Evolutionary conservation across 2,113 vertebrate genomes (phyloP).

Genomic region (Pipa parva): DNA sequence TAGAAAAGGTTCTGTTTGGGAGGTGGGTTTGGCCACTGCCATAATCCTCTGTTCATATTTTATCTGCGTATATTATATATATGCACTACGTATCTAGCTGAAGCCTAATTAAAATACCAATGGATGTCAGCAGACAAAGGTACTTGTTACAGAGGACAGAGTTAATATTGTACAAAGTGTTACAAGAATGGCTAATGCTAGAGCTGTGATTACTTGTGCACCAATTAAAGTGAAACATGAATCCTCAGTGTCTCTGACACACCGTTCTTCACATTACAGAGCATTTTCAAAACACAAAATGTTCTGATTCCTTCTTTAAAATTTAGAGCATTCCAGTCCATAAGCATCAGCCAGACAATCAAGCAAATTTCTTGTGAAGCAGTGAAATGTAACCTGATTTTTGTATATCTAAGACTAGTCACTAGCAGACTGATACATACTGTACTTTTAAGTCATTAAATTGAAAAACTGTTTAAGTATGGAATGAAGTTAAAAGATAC

Average conservation of each 20-base stretch:
- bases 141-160: background rate
- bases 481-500: too few relatives aligned
- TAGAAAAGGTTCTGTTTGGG: too few relatives aligned
- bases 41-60: too few relatives aligned
- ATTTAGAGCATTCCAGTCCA: background rate
- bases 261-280: background rate
- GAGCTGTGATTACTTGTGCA: background rate
- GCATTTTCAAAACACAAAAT: background rate
- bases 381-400: too few relatives aligned
- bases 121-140: background rate
- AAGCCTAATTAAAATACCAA: background rate
- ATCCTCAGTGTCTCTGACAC: background rate
- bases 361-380: background rate
- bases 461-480: too few relatives aligned
- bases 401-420: too few relatives aligned
- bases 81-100: too few relatives aligned
- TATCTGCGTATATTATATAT: too few relatives aligned
- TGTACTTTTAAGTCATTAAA: too few relatives aligned
- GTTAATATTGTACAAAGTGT: slow-evolving; percentile 6
- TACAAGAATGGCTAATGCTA: slow-evolving; percentile 1
- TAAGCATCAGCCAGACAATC: background rate
- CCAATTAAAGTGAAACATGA: slow-evolving; percentile 25
- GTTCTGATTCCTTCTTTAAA: background rate
- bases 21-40: too few relatives aligned
- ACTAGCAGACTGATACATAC: too few relatives aligned